Conservation (phyloP, 2,888 invertebrate genomes). For the Salticus scenicus region DNA sequence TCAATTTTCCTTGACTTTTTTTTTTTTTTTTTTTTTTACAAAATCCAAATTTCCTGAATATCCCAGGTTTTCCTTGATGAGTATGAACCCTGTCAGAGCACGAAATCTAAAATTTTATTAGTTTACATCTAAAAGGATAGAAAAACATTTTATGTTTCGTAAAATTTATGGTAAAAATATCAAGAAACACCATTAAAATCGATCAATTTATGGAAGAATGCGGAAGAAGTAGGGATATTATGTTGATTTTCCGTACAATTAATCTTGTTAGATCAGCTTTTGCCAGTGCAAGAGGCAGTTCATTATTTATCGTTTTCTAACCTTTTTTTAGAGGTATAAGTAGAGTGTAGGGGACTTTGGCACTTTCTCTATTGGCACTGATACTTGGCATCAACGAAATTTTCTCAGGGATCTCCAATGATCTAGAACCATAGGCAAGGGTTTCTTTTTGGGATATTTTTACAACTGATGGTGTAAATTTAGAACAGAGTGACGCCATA, state of each 20-base stretch:
- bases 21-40: too few species aligned
- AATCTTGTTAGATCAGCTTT: background rate
- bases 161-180: too few species aligned
- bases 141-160: too few species aligned
- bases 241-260: slow-evolving; percentile 15
- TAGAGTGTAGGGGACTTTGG: background rate
- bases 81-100: too few species aligned
- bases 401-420: slow-evolving; percentile 16
- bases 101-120: too few species aligned
- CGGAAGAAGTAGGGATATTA: slow-evolving; percentile 29
- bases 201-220: slow-evolving; percentile 22
- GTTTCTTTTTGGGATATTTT: background rate
- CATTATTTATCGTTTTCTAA: slow-evolving; percentile 39
- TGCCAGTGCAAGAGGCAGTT: background rate
- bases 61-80: too few species aligned
- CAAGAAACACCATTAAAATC: slow-evolving; percentile 24
- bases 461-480: background rate
- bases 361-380: background rate
- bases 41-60: too few species aligned
- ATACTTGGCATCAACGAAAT: background rate
- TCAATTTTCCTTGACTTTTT: too few species aligned
- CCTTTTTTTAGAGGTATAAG: too few species aligned
- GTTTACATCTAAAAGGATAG: too few species aligned
- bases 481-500: background rate
- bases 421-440: slow-evolving; percentile 21